These are phyloP conservation scores for Sebastes iracundus DNA, from an alignment of 2,797 vertebrate genomes.

Conservation along the genomic window DNA sequence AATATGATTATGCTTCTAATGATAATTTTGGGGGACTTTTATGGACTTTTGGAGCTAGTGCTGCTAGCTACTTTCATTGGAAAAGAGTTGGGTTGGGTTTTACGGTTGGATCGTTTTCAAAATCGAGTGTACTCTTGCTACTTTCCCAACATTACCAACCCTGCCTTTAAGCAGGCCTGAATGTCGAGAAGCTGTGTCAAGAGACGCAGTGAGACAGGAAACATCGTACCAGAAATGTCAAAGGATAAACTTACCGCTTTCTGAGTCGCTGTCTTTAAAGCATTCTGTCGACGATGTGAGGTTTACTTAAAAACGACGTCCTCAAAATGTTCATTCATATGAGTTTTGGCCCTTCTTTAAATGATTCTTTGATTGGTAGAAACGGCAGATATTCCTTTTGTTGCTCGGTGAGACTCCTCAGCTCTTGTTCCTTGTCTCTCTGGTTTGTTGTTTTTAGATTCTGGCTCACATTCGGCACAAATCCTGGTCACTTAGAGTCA, in stretches of 20 bases:
- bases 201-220: background rate
- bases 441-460: background rate
- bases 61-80: too few relatives aligned
- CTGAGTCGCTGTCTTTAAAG: slow-evolving; percentile 9
- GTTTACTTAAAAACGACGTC: slow-evolving; percentile 4
- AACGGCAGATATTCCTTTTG: background rate
- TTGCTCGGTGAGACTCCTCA: background rate
- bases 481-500: background rate
- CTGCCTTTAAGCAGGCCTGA: background rate
- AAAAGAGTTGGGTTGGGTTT: too few relatives aligned
- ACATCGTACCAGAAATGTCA: background rate
- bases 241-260: slow-evolving; percentile 46
- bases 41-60: too few relatives aligned
- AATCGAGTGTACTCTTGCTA: too few relatives aligned
- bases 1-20: too few relatives aligned
- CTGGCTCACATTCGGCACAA: background rate
- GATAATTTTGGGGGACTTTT: too few relatives aligned
- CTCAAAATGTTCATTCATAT: slow-evolving; percentile 15
- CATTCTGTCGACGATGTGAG: background rate
- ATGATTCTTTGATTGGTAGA: background rate
- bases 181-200: background rate
- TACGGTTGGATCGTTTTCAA: too few relatives aligned
- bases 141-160: too few relatives aligned
- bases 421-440: background rate
- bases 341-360: slow-evolving; percentile 10